phyloP scores from a whole-genome alignment of 2,888 invertebrate species.

The Orthosia gothica region DNA sequence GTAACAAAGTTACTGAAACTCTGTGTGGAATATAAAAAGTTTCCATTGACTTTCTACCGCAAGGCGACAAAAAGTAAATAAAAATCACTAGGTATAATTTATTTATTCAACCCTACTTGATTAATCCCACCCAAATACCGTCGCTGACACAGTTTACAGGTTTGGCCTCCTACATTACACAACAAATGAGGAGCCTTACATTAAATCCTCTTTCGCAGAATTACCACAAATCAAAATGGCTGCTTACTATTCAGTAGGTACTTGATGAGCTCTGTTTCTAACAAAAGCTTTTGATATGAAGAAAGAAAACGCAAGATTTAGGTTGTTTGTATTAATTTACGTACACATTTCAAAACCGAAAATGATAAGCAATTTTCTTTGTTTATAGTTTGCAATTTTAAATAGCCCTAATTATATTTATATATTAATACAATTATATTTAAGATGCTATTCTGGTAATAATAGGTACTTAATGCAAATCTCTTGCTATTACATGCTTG shows the following conservation, averaged over 20 bases:
- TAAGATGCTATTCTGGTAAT: no score
- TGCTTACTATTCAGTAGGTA: conserved; percentile 26
- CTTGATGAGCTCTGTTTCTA: neutral
- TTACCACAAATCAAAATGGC: conserved; percentile 43
- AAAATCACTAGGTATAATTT: neutral
- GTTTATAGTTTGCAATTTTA: no score
- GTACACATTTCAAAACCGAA: neutral
- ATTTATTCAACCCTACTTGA: no score
- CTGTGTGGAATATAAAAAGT: conserved; percentile 7
- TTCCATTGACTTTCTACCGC: neutral
- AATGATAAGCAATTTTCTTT: conserved; percentile 10
- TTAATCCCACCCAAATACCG: no score
- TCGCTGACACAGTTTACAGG: neutral
- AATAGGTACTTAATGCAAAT: no score
- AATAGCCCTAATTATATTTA: no score
- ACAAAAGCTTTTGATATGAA: neutral
- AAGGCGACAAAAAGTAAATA: neutral
- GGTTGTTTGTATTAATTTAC: neutral
- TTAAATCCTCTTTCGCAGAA: conserved; percentile 38
- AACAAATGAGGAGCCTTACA: conserved; percentile 33
- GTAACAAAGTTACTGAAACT: conserved; percentile 17
- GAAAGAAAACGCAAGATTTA: conserved; percentile 8
- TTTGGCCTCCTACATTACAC: conserved; percentile 1
- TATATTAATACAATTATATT: no score
- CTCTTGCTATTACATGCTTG: conserved; percentile 28